Evolutionary conservation across 2,113 vertebrate genomes (phyloP).

Genomic region (Phaetusa simplex): DNA sequence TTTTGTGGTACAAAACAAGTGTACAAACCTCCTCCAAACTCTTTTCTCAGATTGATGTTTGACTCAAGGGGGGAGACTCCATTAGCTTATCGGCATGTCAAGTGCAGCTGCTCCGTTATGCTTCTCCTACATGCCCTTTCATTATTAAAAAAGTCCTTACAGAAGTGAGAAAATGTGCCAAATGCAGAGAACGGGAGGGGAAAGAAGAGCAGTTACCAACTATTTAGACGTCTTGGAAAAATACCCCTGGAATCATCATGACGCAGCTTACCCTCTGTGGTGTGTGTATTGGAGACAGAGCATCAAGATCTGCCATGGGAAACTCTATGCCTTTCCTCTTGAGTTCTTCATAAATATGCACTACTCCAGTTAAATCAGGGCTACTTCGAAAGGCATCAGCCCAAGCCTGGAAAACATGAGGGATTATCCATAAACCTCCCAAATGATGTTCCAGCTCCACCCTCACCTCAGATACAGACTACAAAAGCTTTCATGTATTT

Average conservation of each 20-base stretch:
- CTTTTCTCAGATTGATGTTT: neutral
- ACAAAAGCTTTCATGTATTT: neutral
- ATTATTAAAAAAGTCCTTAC: slow-evolving; percentile 26
- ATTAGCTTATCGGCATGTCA: slow-evolving; percentile 19
- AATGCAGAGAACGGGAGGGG: neutral
- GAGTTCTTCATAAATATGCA: slow-evolving; percentile 96
- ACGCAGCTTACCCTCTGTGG: slow-evolving; percentile 87
- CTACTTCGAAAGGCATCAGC: slow-evolving; percentile 98
- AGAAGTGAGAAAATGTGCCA: slow-evolving; percentile 33
- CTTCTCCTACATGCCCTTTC: neutral
- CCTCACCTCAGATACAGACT: neutral
- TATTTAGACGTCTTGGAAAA: neutral
- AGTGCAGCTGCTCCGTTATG: slow-evolving; percentile 28
- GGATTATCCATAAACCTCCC: slow-evolving; percentile 17
- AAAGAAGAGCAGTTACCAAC: neutral
- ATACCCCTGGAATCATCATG: neutral
- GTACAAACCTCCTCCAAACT: neutral
- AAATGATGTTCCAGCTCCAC: neutral
- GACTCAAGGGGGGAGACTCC: neutral
- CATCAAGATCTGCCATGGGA: slow-evolving; percentile 91
- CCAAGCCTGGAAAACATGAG: slow-evolving; percentile 84
- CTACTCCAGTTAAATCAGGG: slow-evolving; percentile 95
- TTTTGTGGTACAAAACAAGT: neutral
- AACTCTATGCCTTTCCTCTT: slow-evolving; percentile 98
- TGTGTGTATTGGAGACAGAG: slow-evolving; percentile 95